phyloP scores from a whole-genome alignment of 53 echinoderm and acorn worm genomes.

The Mesocentrotus franciscanus region DNA sequence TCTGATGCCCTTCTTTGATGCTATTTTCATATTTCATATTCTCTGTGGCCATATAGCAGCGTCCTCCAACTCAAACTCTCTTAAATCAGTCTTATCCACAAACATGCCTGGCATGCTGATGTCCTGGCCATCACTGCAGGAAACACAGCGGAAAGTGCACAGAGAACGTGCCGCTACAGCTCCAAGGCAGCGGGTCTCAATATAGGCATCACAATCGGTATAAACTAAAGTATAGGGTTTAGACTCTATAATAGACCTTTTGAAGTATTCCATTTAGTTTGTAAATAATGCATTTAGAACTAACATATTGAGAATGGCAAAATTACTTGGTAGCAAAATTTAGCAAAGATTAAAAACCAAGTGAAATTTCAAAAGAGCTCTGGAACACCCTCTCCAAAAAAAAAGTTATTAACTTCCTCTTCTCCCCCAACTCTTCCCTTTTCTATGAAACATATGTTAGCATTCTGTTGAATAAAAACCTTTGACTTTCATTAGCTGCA shows the following conservation, averaged over 20 bases:
- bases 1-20: conserved; percentile 25
- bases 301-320: no score
- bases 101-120: conserved; percentile 44
- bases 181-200: not conserved
- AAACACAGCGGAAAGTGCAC: not conserved
- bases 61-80: not conserved
- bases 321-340: no score
- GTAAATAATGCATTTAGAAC: no score
- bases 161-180: conserved; percentile 22
- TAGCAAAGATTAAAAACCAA: not conserved
- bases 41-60: not conserved
- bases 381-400: not conserved
- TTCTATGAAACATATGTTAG: not conserved
- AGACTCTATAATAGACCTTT: no score
- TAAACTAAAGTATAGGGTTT: no score
- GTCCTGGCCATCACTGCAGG: conserved; percentile 24
- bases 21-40: conserved; percentile 26
- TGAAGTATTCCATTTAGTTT: no score
- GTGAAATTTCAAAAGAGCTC: not conserved
- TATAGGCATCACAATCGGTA: not conserved
- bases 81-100: conserved; percentile 26
- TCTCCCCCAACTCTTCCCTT: not conserved
- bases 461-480: no score
- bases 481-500: not conserved
- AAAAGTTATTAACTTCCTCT: not conserved